phyloP scores from a whole-genome alignment of 2,113 vertebrate genomes.

The Nycticorax nycticorax region DNA sequence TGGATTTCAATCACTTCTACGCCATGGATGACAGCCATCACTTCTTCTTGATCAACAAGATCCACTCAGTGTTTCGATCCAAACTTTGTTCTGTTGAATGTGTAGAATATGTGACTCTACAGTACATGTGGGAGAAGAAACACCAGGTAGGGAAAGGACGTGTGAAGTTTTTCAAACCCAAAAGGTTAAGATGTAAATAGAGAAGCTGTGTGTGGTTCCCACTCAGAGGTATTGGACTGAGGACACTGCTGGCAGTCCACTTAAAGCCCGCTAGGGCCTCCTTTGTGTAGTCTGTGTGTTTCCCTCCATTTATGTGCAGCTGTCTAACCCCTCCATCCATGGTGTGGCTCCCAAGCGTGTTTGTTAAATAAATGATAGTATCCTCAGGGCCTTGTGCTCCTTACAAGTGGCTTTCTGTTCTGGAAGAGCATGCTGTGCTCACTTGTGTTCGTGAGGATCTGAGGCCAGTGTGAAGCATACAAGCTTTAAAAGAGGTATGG shows the following conservation, averaged over 20 bases:
- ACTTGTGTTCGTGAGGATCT: not conserved
- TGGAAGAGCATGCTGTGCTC: not conserved
- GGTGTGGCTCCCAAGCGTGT: not conserved
- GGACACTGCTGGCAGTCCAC: not conserved
- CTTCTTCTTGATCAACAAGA: constrained; percentile 80
- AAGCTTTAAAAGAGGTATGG: not conserved
- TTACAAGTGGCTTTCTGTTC: not conserved
- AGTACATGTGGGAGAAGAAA: constrained; percentile 88
- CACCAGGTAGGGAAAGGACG: constrained; percentile 80
- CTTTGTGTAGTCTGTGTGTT: not conserved
- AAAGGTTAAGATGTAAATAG: not conserved
- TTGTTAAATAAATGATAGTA: not conserved
- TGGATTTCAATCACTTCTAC: constrained; percentile 98
- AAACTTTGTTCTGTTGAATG: constrained; percentile 83
- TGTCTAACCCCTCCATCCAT: not conserved
- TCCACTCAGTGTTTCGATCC: constrained; percentile 86
- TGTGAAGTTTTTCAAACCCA: not conserved
- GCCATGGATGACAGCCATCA: constrained; percentile 92
- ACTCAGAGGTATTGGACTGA: not conserved
- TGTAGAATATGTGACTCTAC: constrained; percentile 87
- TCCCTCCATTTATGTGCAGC: not conserved
- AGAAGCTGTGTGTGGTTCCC: not conserved
- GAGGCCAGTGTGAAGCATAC: not conserved
- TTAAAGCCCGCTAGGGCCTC: not conserved
- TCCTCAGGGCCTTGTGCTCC: not conserved